Conservation (phyloP, 2,113 vertebrate species). For the Sphaerodactylus townsendi region DNA sequence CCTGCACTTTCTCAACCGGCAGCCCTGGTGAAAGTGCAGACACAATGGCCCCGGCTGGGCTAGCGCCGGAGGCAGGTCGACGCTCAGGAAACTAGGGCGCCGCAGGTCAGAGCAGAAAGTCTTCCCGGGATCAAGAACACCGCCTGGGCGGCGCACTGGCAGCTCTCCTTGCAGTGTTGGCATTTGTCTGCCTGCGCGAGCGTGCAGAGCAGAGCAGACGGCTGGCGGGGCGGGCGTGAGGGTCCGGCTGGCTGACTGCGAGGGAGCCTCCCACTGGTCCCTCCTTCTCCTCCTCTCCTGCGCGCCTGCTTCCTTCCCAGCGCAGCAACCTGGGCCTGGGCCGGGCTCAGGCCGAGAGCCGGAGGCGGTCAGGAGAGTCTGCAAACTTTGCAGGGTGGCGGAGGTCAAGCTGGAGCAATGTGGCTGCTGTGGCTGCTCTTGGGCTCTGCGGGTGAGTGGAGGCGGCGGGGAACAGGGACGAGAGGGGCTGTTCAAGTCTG, state of each 20-base stretch:
- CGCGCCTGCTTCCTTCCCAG: neutral
- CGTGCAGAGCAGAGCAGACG: neutral
- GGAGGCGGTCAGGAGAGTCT: slow-evolving; percentile 47
- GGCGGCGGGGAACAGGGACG: neutral
- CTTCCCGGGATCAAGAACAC: neutral
- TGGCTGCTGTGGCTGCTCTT: slow-evolving; percentile 86
- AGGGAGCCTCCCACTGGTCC: slow-evolving; percentile 25
- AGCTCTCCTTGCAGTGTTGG: neutral
- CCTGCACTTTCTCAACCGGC: too few species aligned
- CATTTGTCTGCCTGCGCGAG: too few species aligned
- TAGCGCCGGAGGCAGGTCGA: neutral
- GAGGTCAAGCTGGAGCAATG: slow-evolving; percentile 70
- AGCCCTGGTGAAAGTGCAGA: neutral
- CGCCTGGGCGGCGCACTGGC: neutral
- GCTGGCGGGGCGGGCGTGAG: neutral
- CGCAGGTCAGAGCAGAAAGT: neutral
- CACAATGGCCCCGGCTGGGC: neutral
- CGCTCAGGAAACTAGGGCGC: neutral
- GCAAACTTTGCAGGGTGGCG: slow-evolving; percentile 51
- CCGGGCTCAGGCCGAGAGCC: neutral
- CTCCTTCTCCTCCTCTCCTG: neutral
- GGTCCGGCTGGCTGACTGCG: neutral
- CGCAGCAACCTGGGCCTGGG: slow-evolving; percentile 8
- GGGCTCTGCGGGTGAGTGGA: slow-evolving; percentile 81
- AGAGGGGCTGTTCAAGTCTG: neutral